Base-by-base conservation (phyloP, 2,888 invertebrate species). In the Tetanocera ferruginea region DNA sequence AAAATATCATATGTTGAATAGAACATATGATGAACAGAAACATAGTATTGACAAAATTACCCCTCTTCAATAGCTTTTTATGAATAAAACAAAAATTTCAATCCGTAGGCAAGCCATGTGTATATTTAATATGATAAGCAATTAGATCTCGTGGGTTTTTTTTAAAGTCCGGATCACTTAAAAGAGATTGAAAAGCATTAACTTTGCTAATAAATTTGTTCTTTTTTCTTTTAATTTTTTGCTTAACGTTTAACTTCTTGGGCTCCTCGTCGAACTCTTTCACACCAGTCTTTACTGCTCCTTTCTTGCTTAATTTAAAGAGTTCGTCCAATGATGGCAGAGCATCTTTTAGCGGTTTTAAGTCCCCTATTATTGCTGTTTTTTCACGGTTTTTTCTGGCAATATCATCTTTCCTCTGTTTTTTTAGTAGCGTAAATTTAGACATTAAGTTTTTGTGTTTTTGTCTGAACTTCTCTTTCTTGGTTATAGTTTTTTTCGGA, bases 331-430 rank as follows among this genome's bases (percentile, higher is more conserved):
- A 76, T 0, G 89, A 88, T 11, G 89, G 89, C 49, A 89, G 66
- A 0, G 89, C 89, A 82, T 89, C 89, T n/a, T 86, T 86, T 0
- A 89, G 78, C 0, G 86, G 84, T 37, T 86, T 87, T 11, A 89
- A 81, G 55, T 89, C 88, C 0, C 89, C 89, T 5, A 86, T 82
- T 0, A 88, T 82, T 5, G 83, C 84, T 3, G 87, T 84, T 76
- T 86, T 87, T 67, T 88, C 84, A 2, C 87, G 85, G 76, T 86
- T 86, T 57, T 85, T 86, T 5, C 83, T 84, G 0, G 85, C 85
- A 5, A 81, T 80, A 25, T 87, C 86, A n/a, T 87, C 86, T 60
- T 87, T 88, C 14, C 82, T 78, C 62, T 87, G 82, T 55, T 87
- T 86, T 37, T 85, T 85, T 0, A 83, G 76, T 1, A 86, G 79